A percentile compares a stretch with the other conserved stretches of the same genome.
Evolutionary conservation across 1,140 invertebrate genomes (phyloP).

Genomic region (Nephotettix cincticeps): DNA sequence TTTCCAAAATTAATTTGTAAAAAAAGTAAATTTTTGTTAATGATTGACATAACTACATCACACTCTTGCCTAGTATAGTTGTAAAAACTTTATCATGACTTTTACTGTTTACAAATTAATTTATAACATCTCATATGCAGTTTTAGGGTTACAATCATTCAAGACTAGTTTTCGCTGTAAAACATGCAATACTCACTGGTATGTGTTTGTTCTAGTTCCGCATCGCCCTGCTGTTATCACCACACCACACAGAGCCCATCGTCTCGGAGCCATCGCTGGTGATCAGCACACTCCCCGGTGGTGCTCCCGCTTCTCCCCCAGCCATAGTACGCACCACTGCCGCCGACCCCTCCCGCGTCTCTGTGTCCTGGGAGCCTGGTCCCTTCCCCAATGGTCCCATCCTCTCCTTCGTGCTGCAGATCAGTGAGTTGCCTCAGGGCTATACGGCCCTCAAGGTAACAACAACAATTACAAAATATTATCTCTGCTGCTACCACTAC

Average conservation of each 20-base stretch:
- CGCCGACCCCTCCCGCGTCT: conserved; percentile 78
- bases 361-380: conserved; percentile 84
- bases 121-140: no score
- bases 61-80: no score
- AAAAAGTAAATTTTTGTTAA: no score
- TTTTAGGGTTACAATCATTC: no score
- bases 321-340: conserved; percentile 71
- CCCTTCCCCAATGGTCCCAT: conserved; percentile 83
- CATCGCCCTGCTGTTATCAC: conserved; percentile 65
- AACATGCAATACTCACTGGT: no score
- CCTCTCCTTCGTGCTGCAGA: conserved; percentile 76
- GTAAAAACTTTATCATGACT: no score
- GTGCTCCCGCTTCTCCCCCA: conserved; percentile 70
- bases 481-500: conserved; percentile 59
- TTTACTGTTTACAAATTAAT: no score
- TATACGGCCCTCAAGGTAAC: conserved; percentile 63
- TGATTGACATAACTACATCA: no score
- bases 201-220: conserved; percentile 69
- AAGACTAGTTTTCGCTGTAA: no score
- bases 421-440: conserved; percentile 57
- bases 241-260: conserved; percentile 65
- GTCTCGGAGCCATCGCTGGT: conserved; percentile 77
- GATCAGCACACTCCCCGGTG: conserved; percentile 73
- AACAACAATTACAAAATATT: conserved; percentile 56
- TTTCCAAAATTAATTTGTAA: no score